Evolutionary conservation across 2,113 vertebrate species (phyloP).

Genomic region (Mungos mungo): DNA sequence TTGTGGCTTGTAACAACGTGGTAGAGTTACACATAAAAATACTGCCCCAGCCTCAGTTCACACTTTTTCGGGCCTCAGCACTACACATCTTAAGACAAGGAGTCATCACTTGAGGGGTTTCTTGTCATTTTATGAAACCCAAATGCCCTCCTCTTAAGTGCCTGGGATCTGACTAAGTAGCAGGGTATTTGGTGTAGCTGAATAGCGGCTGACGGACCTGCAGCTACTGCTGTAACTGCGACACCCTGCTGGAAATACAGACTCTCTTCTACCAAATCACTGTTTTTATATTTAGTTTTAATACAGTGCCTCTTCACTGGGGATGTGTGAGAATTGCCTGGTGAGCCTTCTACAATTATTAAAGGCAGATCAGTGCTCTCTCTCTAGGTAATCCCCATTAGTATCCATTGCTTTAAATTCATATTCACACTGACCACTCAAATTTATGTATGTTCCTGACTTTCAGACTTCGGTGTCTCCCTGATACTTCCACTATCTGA

Average conservation of each 20-base stretch:
- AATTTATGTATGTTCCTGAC: not conserved
- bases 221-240: not conserved
- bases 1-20: not conserved
- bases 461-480: not conserved
- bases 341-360: slow-evolving; percentile 3
- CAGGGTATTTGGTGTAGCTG: not conserved
- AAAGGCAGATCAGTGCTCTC: not conserved
- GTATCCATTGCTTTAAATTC: not conserved
- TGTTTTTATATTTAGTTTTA: slow-evolving; percentile 42
- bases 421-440: not conserved
- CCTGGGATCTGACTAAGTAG: not conserved
- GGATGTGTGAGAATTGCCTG: not conserved
- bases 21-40: not conserved
- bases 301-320: not conserved
- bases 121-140: not conserved
- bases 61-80: not conserved
- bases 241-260: not conserved
- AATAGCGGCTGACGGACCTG: not conserved
- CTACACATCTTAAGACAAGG: not conserved
- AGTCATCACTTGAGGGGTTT: not conserved
- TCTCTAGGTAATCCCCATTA: not conserved
- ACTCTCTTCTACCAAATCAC: not conserved
- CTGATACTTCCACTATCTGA: too few relatives aligned
- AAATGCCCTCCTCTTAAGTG: not conserved
- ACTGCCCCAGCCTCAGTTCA: not conserved